Evolutionary conservation across 2,797 vertebrate species (phyloP).

Genomic region (Channa striata): DNA sequence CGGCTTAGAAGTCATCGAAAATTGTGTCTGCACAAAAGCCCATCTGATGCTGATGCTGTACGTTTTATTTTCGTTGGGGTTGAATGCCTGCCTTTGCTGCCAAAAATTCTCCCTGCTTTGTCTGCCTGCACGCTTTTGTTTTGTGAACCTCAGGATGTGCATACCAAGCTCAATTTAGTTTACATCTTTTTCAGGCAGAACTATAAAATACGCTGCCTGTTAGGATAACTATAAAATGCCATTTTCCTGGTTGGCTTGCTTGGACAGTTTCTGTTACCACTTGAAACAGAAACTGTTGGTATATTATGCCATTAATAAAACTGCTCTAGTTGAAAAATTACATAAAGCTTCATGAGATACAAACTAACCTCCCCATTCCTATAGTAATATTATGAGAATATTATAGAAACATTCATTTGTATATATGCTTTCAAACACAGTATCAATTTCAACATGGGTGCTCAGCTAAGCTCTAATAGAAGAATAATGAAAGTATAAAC

Average conservation of each 20-base stretch:
- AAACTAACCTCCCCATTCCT: not conserved
- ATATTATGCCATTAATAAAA: constrained; percentile 1
- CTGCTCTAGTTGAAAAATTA: constrained; percentile 1
- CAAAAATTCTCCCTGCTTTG: constrained; percentile 36
- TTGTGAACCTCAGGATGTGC: constrained; percentile 31
- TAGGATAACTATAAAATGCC: constrained; percentile 20
- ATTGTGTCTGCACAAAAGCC: constrained; percentile 36
- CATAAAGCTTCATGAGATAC: not conserved
- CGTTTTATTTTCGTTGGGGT: constrained; percentile 32
- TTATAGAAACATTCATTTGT: not conserved
- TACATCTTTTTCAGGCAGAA: constrained; percentile 12
- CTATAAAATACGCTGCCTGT: constrained; percentile 22
- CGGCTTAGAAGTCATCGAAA: too few relatives aligned
- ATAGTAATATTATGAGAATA: not conserved
- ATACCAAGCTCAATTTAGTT: constrained; percentile 31
- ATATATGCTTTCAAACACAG: not conserved
- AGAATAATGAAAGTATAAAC: constrained; percentile 10
- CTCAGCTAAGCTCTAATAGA: constrained; percentile 5
- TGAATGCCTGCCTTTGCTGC: constrained; percentile 30
- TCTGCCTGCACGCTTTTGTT: constrained; percentile 24
- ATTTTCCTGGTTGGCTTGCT: constrained; percentile 27
- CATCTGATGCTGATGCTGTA: constrained; percentile 38
- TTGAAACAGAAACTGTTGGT: not conserved
- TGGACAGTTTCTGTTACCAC: too few relatives aligned
- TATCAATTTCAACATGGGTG: constrained; percentile 31